These are phyloP conservation scores for Papilio xuthus DNA, from an alignment of 1,140 invertebrate genomes.

Conservation along the genomic window DNA sequence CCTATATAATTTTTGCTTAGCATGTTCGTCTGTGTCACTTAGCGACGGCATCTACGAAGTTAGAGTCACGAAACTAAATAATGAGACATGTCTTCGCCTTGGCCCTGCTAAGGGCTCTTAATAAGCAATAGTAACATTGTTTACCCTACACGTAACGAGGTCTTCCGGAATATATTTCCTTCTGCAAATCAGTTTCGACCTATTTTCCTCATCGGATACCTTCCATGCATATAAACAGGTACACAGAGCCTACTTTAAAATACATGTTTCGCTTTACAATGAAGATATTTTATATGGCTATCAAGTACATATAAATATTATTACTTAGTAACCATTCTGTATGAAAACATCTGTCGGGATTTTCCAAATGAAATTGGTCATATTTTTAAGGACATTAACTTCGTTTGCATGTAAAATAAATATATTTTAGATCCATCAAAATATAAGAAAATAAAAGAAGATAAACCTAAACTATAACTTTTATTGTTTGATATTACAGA, in stretches of 20 bases:
- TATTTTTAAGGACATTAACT: no score
- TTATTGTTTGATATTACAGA: neutral
- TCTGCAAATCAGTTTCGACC: conserved; percentile 33
- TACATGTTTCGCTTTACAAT: conserved; percentile 21
- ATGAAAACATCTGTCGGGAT: neutral
- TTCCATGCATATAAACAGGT: conserved; percentile 20
- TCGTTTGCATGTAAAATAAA: no score
- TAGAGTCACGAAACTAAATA: conserved; percentile 31
- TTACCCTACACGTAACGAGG: conserved; percentile 27
- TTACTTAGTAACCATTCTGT: neutral
- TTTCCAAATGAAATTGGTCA: neutral
- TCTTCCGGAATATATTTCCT: conserved; percentile 35
- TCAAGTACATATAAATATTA: neutral
- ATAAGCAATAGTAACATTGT: conserved; percentile 28
- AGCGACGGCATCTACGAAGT: neutral
- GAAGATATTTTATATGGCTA: neutral
- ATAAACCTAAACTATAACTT: neutral
- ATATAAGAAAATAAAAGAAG: neutral
- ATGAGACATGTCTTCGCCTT: conserved; percentile 27
- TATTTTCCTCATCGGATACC: conserved; percentile 30
- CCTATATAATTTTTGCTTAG: no score
- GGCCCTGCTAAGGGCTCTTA: conserved; percentile 32
- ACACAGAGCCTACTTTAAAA: neutral
- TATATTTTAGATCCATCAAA: neutral
- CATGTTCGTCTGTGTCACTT: no score